Evolutionary conservation across 2,797 vertebrate genomes (phyloP), one percentile per base, ranked within the genome.

Genomic region (Danio choprae): DNA sequence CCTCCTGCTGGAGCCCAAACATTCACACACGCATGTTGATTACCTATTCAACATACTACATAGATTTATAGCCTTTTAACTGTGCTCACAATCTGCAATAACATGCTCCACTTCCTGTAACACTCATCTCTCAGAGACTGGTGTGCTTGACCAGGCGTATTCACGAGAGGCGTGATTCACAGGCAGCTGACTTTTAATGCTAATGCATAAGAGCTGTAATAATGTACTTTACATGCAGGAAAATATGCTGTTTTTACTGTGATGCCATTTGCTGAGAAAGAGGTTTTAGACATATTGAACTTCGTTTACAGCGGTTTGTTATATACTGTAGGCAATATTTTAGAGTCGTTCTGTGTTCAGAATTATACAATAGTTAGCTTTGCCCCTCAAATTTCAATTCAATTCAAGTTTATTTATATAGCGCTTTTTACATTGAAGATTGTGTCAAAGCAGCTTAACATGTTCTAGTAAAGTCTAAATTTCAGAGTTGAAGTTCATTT

Each of bases 141-240:
- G 58, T 55, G 58, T 63, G 58, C 68, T 71, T 79, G 68, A 79
- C 77, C 77, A 44, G 56, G 56, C 76, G 7, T 60, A 62, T 70
- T 70, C 76, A 78, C 1, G 4, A 78, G 76, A 43, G n/a, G n/a
- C 1, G 65, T 78, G 65, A 79, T 70, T 79, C 77, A 79, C 77
- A 79, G 55, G 55, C 77, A 51, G 46, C 67, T 53, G 56, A 70
- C 46, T 71, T 72, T 79, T 72, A 79, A 71, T 79, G 58, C 68
- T 29, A 70, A 71, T 3, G 15, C 38, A 72, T 53, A 63, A 53
- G 77, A 79, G 68, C 40, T 79, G 58, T 44, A 72, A 79, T 79
- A 60, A 79, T 70, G n/a, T 53, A 5, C 18, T 71, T 55, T 63
- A 36, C 68, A 79, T 71, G 58, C 38, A 12, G 46, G 36, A 44